Base-by-base conservation (phyloP, 2,888 invertebrate species). In the Drosophila helvetica region DNA sequence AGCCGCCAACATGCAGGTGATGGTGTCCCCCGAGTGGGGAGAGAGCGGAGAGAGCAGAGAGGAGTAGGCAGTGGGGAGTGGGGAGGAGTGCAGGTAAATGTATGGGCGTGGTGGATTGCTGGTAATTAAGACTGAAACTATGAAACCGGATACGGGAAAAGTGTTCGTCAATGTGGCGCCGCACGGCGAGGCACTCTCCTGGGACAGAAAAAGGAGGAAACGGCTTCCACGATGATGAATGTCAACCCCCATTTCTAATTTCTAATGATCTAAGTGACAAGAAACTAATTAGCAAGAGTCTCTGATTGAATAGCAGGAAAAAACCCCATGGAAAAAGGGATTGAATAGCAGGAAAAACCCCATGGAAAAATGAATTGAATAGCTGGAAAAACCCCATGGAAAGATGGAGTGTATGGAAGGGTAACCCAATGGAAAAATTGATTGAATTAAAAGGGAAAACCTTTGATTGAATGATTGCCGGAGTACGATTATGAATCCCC, bases 1-100 rank as follows among this genome's bases (percentile, higher is more conserved):
- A 77, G 88, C 79, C 86, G 67, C 50, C 77, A 82, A 75, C 88
- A 82, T 82, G 88, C 86, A 87, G 85, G 82, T 76, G 48, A 18
- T 38, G 48, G 12, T 38, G 47, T 38, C 38, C 38, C 38, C 38
- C 38, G n/a, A 38, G 38, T n/a, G 38, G 7, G 38, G 1, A n/a
- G 1, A n/a, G 38, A 1, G 38, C 38, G 38, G 38, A 38, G 38
- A 38, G 38, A 5, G 33, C 12, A 15, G 33, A 2, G 33, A 6
- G 22, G 33, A 5, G 15, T 15, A 15, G 33, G 15, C 2, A 15
- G 10, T 15, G 33, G 33, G 15, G 6, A 15, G 10, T 12, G 33
- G 6, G 15, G 7, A 1, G 38, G 12, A 38, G 38, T 15, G 38
- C 38, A 38, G 15, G 38, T 38, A 38, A 38, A 38, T 43, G 50